These are phyloP conservation scores for Prinia subflava DNA, from an alignment of 2,113 vertebrate genomes.

Conservation along the genomic window DNA sequence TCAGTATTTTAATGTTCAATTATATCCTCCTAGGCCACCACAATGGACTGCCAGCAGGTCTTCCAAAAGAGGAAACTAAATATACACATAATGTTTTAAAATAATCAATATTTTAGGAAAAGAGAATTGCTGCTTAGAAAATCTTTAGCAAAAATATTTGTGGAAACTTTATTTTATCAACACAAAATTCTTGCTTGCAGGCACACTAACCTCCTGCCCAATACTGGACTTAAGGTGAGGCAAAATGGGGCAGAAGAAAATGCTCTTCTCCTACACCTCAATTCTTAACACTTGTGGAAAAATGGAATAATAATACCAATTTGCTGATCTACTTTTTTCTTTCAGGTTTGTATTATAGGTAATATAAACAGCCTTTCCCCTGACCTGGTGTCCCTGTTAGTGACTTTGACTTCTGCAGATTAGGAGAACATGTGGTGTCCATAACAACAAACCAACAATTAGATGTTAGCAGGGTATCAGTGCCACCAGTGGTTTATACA, in stretches of 20 bases:
- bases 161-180: neutral
- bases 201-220: neutral
- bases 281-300: neutral
- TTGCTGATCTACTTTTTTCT: neutral
- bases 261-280: neutral
- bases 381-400: neutral
- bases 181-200: neutral
- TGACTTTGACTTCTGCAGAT: neutral
- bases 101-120: neutral
- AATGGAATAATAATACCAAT: neutral
- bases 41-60: neutral
- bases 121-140: neutral
- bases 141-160: neutral
- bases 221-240: neutral
- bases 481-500: neutral
- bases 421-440: rapidly evolving
- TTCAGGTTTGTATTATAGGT: neutral
- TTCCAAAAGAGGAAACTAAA: neutral
- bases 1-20: neutral
- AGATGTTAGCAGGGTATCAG: neutral
- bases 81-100: neutral
- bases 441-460: neutral
- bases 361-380: neutral
- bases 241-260: neutral
- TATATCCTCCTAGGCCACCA: neutral